Evolutionary conservation across 2,113 vertebrate species (phyloP).

Genomic region (Protomyctophum bolini): DNA sequence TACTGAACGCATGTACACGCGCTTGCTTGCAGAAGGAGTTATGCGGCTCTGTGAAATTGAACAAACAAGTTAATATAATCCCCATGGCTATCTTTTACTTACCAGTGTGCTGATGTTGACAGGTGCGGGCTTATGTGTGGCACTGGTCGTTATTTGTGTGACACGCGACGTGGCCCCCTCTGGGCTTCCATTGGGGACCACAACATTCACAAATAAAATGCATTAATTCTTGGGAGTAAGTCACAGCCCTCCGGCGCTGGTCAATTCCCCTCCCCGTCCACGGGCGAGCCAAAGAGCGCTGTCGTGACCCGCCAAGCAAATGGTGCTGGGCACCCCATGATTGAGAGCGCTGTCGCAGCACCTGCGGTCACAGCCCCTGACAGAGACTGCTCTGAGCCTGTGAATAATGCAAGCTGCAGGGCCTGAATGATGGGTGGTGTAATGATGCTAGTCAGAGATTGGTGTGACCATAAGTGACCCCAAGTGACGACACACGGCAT

Average conservation of each 20-base stretch:
- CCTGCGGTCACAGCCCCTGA: slow-evolving; percentile 64
- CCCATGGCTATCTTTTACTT: slow-evolving; percentile 54
- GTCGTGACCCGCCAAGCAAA: slow-evolving; percentile 43
- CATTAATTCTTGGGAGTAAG: slow-evolving; percentile 26
- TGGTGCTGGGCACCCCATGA: slow-evolving; percentile 47
- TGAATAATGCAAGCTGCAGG: slow-evolving; percentile 68
- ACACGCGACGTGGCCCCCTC: slow-evolving; percentile 12
- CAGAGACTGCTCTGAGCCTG: slow-evolving; percentile 55
- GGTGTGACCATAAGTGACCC: slow-evolving; percentile 65
- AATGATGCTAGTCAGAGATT: slow-evolving; percentile 72
- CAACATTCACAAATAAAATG: slow-evolving; percentile 17
- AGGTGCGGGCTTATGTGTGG: slow-evolving; percentile 56
- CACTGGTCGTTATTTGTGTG: slow-evolving; percentile 55
- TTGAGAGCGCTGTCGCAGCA: slow-evolving; percentile 70
- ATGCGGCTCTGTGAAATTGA: slow-evolving; percentile 69
- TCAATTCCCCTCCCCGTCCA: slow-evolving; percentile 10
- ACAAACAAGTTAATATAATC: slow-evolving; percentile 74
- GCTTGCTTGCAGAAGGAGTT: slow-evolving; percentile 56
- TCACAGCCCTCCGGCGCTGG: slow-evolving; percentile 1
- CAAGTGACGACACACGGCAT: slow-evolving; percentile 47
- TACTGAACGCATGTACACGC: not conserved
- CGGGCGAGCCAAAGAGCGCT: slow-evolving; percentile 23
- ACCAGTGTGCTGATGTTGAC: slow-evolving; percentile 54
- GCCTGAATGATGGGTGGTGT: slow-evolving; percentile 70
- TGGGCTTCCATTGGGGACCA: slow-evolving; percentile 42